These are phyloP conservation scores for Melieria crassipennis DNA, from an alignment of 2,888 invertebrate species.

Conservation along the genomic window DNA sequence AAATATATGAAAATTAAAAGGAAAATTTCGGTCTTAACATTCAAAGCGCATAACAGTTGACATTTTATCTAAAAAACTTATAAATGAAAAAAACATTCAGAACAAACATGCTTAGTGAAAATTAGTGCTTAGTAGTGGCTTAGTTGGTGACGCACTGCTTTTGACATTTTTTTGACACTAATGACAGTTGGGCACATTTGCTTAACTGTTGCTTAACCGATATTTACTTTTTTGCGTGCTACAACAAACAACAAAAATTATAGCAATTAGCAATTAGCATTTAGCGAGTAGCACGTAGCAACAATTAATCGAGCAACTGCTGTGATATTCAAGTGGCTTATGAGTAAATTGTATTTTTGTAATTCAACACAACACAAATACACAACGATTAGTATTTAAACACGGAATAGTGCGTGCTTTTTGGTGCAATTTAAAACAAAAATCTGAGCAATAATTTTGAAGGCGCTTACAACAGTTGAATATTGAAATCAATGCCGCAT, in stretches of 20 bases:
- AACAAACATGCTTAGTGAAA: slow-evolving; percentile 26
- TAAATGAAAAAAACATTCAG: background rate
- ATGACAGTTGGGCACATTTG: slow-evolving; percentile 10
- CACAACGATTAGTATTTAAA: no score
- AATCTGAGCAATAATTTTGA: no score
- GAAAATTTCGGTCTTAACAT: background rate
- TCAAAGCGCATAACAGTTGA: background rate
- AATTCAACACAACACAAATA: no score
- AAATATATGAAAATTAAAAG: background rate
- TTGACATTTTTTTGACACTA: background rate
- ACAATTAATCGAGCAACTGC: slow-evolving; percentile 26
- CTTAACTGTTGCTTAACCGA: slow-evolving; percentile 38
- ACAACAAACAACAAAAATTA: background rate
- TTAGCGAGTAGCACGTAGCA: background rate
- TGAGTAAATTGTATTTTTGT: slow-evolving; percentile 5
- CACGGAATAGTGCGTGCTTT: no score
- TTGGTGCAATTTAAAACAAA: no score
- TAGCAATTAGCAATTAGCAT: background rate
- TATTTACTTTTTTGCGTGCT: no score
- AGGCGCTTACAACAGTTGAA: no score
- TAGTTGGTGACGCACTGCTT: slow-evolving; percentile 13
- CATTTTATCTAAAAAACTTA: background rate
- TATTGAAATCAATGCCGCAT: no score
- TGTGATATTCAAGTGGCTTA: slow-evolving; percentile 45
- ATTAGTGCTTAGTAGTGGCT: slow-evolving; percentile 42